phyloP scores from a whole-genome alignment of 2,113 vertebrate species.

The Chloropsis hardwickii region DNA sequence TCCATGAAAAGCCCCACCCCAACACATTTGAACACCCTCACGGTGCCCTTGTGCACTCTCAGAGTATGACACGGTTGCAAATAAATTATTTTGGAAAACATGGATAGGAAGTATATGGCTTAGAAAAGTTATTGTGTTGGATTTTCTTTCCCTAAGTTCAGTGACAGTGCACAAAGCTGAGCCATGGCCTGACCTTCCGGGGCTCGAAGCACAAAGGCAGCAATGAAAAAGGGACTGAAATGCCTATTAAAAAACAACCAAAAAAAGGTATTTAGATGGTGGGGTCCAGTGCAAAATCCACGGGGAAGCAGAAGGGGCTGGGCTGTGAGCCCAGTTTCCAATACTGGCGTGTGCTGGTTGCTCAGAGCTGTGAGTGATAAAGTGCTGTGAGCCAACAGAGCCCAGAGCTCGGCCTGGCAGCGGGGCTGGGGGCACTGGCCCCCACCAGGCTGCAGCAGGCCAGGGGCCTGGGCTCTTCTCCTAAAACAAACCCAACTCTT shows the following conservation, averaged over 20 bases:
- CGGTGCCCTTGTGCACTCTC: not conserved
- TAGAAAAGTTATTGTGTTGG: constrained; percentile 5
- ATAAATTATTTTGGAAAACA: constrained; percentile 45
- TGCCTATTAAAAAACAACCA: not conserved
- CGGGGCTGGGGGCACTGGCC: not conserved
- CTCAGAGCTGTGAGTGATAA: constrained; percentile 32
- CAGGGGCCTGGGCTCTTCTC: not conserved
- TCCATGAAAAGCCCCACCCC: not conserved
- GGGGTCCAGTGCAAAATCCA: constrained; percentile 67
- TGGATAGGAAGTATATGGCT: constrained; percentile 58
- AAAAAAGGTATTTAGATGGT: not conserved
- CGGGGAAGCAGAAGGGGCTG: not conserved
- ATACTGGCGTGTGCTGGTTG: not conserved
- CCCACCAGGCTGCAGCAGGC: not conserved
- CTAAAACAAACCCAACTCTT: not conserved
- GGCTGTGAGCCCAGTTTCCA: not conserved
- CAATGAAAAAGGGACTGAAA: constrained; percentile 52
- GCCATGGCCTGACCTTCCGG: constrained; percentile 9
- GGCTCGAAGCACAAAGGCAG: constrained; percentile 29
- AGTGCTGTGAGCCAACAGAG: constrained; percentile 44
- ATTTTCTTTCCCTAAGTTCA: not conserved
- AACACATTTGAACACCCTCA: not conserved
- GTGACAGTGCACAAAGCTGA: not conserved
- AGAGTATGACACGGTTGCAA: constrained; percentile 11
- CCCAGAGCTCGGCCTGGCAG: not conserved